Conservation (phyloP, 1,140 invertebrate genomes). For the Tribolium madens region DNA sequence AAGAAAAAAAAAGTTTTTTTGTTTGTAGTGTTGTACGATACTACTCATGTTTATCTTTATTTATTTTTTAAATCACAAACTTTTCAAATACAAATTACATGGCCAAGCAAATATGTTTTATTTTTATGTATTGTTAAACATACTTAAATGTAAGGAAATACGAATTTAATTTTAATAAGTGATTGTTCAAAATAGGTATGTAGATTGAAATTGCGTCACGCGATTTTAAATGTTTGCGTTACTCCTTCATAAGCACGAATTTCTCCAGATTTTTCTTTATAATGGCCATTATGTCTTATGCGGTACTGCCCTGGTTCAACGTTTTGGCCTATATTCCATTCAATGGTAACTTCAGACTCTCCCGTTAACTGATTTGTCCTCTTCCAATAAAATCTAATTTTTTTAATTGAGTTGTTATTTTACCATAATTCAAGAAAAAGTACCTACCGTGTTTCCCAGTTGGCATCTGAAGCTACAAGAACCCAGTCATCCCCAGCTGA, state of each 20-base stretch:
- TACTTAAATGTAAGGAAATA: too few relatives aligned
- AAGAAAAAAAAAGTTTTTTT: too few relatives aligned
- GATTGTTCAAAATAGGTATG: too few relatives aligned
- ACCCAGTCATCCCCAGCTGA: slow-evolving; percentile 68
- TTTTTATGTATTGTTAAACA: too few relatives aligned
- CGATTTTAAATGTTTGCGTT: slow-evolving; percentile 68
- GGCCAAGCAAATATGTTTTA: too few relatives aligned
- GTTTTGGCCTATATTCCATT: slow-evolving; percentile 73
- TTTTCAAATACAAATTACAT: too few relatives aligned
- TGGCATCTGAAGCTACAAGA: slow-evolving; percentile 74
- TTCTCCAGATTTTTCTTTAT: slow-evolving; percentile 68
- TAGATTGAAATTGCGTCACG: neutral
- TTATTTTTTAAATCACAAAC: too few relatives aligned
- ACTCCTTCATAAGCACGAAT: slow-evolving; percentile 68
- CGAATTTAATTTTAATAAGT: too few relatives aligned
- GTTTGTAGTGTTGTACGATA: too few relatives aligned
- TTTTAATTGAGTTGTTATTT: slow-evolving; percentile 6
- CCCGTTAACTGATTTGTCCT: slow-evolving; percentile 67
- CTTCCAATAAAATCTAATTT: slow-evolving; percentile 70
- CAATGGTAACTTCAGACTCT: slow-evolving; percentile 71
- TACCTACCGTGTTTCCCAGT: slow-evolving; percentile 79
- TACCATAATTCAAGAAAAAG: slow-evolving; percentile 40
- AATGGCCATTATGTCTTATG: slow-evolving; percentile 71
- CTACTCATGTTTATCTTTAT: too few relatives aligned
- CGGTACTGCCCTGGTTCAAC: slow-evolving; percentile 72